phyloP scores from a whole-genome alignment of 2,113 vertebrate genomes.

The Pelobates fuscus region DNA sequence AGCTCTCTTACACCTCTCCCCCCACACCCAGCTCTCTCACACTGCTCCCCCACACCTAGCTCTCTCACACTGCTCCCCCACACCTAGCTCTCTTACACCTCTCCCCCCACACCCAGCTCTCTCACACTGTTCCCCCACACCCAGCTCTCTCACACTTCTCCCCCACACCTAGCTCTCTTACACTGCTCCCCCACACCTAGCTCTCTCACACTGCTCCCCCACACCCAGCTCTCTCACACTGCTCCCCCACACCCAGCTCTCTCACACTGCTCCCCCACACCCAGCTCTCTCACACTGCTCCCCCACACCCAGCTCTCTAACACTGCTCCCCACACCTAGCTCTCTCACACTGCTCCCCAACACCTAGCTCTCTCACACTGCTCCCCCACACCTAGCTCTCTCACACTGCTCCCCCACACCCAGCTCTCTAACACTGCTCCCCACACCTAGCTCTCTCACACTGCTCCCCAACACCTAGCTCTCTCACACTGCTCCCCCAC shows the following conservation, averaged over 20 bases:
- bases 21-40: not conserved
- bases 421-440: too few species aligned
- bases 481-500: too few species aligned
- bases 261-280: not conserved
- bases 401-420: not conserved
- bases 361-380: too few species aligned
- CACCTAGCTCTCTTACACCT: too few species aligned
- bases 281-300: too few species aligned
- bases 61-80: not conserved
- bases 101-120: too few species aligned
- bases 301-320: too few species aligned
- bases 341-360: too few species aligned
- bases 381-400: not conserved
- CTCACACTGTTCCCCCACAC: not conserved
- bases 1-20: not conserved
- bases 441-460: too few species aligned
- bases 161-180: too few species aligned
- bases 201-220: not conserved
- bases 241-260: not conserved
- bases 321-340: too few species aligned
- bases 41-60: not conserved
- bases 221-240: not conserved
- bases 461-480: too few species aligned
- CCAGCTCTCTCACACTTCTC: not conserved
- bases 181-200: not conserved